Conservation (phyloP, 1,140 invertebrate genomes). For the Cheumatopsyche charites region DNA sequence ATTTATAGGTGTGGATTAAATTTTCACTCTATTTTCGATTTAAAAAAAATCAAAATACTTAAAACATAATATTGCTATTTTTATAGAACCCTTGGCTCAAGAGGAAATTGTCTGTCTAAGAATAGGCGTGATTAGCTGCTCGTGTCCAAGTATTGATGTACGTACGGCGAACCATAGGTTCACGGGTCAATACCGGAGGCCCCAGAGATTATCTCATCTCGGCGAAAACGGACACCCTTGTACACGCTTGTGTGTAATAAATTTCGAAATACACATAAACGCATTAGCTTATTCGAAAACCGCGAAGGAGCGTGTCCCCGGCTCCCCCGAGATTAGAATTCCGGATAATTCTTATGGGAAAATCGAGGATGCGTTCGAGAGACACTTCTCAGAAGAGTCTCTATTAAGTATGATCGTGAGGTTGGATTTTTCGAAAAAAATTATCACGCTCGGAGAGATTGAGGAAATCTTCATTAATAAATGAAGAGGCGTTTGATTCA, state of each 20-base stretch:
- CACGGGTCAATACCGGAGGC: slow-evolving; percentile 15
- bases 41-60: too few relatives aligned
- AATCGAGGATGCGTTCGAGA: neutral
- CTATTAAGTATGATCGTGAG: neutral
- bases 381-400: slow-evolving; percentile 1
- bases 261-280: too few relatives aligned
- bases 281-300: neutral
- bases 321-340: neutral
- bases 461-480: too few relatives aligned
- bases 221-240: too few relatives aligned
- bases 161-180: slow-evolving; percentile 10
- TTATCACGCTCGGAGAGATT: too few relatives aligned
- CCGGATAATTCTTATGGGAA: slow-evolving; percentile 2
- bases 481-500: too few relatives aligned
- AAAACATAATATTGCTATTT: too few relatives aligned
- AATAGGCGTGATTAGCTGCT: slow-evolving; percentile 18
- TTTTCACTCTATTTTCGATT: too few relatives aligned
- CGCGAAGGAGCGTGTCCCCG: neutral
- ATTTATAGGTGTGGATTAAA: too few relatives aligned
- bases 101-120: slow-evolving; percentile 9
- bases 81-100: neutral
- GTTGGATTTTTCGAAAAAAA: neutral
- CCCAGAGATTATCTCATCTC: slow-evolving; percentile 12
- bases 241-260: too few relatives aligned
- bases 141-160: neutral